Base-by-base conservation (phyloP, 2,113 vertebrate genomes). In the Rhinoptilus africanus region DNA sequence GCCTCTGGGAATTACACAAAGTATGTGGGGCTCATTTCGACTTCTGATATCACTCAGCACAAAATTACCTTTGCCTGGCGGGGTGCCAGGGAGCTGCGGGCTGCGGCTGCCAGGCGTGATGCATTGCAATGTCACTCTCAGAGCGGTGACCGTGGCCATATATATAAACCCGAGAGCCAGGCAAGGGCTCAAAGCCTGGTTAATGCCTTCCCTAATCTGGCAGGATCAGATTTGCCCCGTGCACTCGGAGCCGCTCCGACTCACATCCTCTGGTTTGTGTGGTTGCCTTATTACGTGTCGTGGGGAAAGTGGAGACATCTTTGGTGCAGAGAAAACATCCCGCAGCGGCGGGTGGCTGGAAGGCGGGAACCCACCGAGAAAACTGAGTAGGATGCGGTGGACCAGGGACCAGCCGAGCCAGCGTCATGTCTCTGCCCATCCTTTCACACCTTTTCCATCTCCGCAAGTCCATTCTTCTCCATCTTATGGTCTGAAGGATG, bases 1-100 rank as follows among this genome's bases (percentile, higher is more conserved):
- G 96, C 95, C 97, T 85, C 79, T 96, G 97, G 97, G 97, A 97
- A 94, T 95, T 93, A 8, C 83, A n/a, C 93, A 4, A 94, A 79
- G 95, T 93, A 95, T 89, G 92, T 71, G 96, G 96, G 94, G 96
- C 97, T 97, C 95, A 12, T 97, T 97, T 95, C 2, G 20, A 76
- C 95, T 96, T 95, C 97, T 97, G 97, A 89, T 97, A 96, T 96
- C 97, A 96, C 97, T 97, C 97, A 97, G 96, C 96, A 96, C 97
- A 96, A 88, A 97, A 97, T 96, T 96, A 94, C 97, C 95, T 78
- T 93, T 94, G 87, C 75, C 92, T 97, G 96, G 97, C 91, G 0
- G 8, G 51, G 85, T 66, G 95, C 96, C 97, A 97, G 81, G 93
- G 76, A 6, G 28, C 93, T 43, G 94, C 37, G 66, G 93, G 93